Base-by-base conservation (phyloP, 2,888 invertebrate genomes). In the Xestoiulus laeticollis region DNA sequence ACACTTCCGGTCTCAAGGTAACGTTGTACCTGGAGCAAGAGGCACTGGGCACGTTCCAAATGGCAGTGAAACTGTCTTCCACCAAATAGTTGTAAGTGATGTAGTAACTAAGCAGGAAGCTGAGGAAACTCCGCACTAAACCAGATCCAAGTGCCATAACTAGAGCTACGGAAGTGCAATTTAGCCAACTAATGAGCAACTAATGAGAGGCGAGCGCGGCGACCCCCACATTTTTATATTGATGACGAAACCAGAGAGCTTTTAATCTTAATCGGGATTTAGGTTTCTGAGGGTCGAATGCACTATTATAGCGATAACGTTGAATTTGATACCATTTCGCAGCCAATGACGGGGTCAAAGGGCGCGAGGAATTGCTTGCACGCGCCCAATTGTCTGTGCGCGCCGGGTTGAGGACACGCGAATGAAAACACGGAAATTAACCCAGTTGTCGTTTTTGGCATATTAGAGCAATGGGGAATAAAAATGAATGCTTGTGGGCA, bases 1-100 rank as follows among this genome's bases (percentile, higher is more conserved):
- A 96, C 88, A 93, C 91, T 1, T 93, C 92, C 0, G 95, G 91
- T 87, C 89, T 92, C 91, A 96, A 95, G 30, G 92, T 91, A 32
- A 95, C 91, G 30, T 94, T 94, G 90, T 94, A 94, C 0, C 94
- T 93, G 78, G 93, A 93, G 91, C 96, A 96, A 92, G 95, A 95
- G 91, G 94, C 95, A 0, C 95, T 95, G 0, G 96, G 96, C 0
- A 95, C 94, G 91, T 96, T 96, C 96, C 96, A 96, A 2, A 59
- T 19, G 43, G 44, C 78, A 12, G 16, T 44, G 82, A 87, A 82
- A 19, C 32, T 59, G 6, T 84, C 84, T 30, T 84, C 84, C 19
- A n/a, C 19, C 33, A 16, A n/a, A 16, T n/a, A 33, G 16, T 33
- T 16, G 38, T 30, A 30, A n/a, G 19, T 16, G 38, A 84, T 84